Evolutionary conservation across 2,888 invertebrate species (phyloP), one percentile per base, ranked within the genome.

Genomic region (Cataglyphis albicans): DNA sequence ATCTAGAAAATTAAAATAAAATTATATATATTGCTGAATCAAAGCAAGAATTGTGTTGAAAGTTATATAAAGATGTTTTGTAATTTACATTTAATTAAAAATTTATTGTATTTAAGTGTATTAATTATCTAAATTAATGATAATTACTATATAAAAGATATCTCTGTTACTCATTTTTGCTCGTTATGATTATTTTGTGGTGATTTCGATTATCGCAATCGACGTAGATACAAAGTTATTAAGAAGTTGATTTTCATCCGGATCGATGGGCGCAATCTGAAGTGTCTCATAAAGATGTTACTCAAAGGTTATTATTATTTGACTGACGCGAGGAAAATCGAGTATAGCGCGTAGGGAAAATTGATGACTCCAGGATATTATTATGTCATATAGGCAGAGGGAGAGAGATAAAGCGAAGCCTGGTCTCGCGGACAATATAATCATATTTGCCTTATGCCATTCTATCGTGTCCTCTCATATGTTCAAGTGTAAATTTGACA

Each of bases 361-460:
- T 81, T 32, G 75, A 55, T 80, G 72, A 80, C 38, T 48, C 18
- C 44, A 44, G 55, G 35, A 38, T 83, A 78, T 78, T 83, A 83
- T 80, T 83, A 83, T 63, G 21, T 70, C 52, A 59, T 55, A 55
- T 12, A 74, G 29, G 38, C 15, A 4, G 44, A 55, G 21, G n/a
- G n/a, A 59, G 48, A 64, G 32, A 21, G 44, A 82, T 35, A 12
- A 15, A 15, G 38, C 38, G 25, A 32, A 61, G 2, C n/a, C 21
- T 10, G 25, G 21, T 29, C 12, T 15, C 32, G 52, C 18, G 70
- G 44, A 83, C 64, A 70, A 80, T 59, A 80, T 83, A 83, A 83
- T 80, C 83, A 83, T 80, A 80, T 83, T 83, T 70, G 63, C 70
- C 55, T 80, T 80, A 63, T 68, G 25, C 64, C 48, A 52, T 48